A percentile compares a stretch with the other conserved stretches of the same genome.
These are phyloP conservation scores for Mastigias papua DNA, from an alignment of 30 jellyfish, hydroid and myxozoan genomes.

Conservation along the genomic window DNA sequence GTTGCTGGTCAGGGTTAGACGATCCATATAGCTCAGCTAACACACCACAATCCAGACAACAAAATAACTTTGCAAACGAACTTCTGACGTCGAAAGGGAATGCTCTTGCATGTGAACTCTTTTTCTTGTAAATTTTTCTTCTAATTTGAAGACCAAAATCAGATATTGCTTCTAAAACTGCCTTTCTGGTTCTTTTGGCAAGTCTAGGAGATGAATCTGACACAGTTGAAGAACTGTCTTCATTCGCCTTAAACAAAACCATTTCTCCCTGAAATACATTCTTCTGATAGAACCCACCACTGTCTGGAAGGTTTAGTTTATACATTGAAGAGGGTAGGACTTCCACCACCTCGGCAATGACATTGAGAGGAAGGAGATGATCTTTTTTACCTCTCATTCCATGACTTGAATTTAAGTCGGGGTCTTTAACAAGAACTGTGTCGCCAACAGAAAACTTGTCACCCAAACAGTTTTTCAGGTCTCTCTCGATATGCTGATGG, in stretches of 20 bases:
- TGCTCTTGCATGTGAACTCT: not conserved
- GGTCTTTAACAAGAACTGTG: slow-evolving; percentile 8
- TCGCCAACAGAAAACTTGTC: slow-evolving; percentile 14
- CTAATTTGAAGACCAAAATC: slow-evolving; percentile 22
- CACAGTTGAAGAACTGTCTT: not conserved
- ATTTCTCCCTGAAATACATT: slow-evolving; percentile 29
- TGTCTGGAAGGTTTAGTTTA: slow-evolving; percentile 9
- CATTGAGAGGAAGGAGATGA: slow-evolving; percentile 26
- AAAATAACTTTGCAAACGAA: not conserved
- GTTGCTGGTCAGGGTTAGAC: not conserved
- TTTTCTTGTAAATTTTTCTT: not conserved
- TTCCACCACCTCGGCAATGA: slow-evolving; percentile 28
- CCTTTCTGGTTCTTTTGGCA: not conserved
- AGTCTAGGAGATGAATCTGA: not conserved
- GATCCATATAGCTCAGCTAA: slow-evolving; percentile 12
- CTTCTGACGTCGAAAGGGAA: too few relatives aligned
- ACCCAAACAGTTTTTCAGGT: slow-evolving; percentile 21
- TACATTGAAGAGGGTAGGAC: slow-evolving; percentile 23
- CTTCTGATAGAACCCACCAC: slow-evolving; percentile 8
- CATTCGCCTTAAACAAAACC: slow-evolving; percentile 1
- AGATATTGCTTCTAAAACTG: slow-evolving; percentile 9
- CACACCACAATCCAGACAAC: slow-evolving; percentile 9
- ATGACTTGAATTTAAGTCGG: not conserved
- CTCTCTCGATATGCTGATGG: slow-evolving; percentile 19
- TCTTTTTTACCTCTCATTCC: not conserved